A percentile compares a stretch with the other conserved stretches of the same genome.
These are phyloP conservation scores for Drosophila ezoana DNA, from an alignment of 2,888 invertebrate species.

Conservation along the genomic window DNA sequence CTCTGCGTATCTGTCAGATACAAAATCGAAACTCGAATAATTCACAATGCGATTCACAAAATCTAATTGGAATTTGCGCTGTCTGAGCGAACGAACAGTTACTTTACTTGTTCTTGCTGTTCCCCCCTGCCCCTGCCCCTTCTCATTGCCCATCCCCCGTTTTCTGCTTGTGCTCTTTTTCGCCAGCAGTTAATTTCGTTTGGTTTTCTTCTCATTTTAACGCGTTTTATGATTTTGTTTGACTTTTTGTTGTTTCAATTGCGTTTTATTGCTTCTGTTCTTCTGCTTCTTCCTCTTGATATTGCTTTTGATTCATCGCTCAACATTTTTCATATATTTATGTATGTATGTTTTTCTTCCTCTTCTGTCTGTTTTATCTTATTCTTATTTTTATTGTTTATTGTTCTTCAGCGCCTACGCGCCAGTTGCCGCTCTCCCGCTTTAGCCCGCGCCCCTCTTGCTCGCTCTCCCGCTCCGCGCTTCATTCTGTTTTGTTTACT, in stretches of 20 bases:
- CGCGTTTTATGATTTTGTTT: constrained; percentile 17
- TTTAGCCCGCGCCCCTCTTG: constrained; percentile 1
- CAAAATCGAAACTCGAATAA: neutral
- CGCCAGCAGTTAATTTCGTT: constrained; percentile 4
- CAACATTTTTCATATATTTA: constrained; percentile 30
- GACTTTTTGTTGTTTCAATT: constrained; percentile 29
- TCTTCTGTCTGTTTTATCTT: constrained; percentile 10
- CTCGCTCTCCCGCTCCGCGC: neutral
- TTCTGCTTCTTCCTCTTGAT: constrained; percentile 10
- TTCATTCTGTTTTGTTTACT: constrained; percentile 62
- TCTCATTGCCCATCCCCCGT: neutral
- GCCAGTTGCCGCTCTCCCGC: constrained; percentile 27
- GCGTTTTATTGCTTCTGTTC: constrained; percentile 9
- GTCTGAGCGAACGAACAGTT: constrained; percentile 5
- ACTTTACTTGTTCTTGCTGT: neutral
- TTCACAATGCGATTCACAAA: constrained; percentile 1
- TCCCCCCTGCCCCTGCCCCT: no score
- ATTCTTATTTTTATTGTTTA: constrained; percentile 35
- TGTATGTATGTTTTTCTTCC: no score
- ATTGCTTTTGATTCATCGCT: constrained; percentile 48
- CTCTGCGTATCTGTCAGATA: neutral
- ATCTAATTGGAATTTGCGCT: constrained; percentile 21
- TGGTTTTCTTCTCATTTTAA: constrained; percentile 1
- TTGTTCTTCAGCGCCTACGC: constrained; percentile 65
- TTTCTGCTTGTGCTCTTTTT: neutral